A percentile compares a stretch with the other conserved stretches of the same genome.
phyloP scores from a whole-genome alignment of 1,140 invertebrate genomes.

The Phthorimaea operculella region DNA sequence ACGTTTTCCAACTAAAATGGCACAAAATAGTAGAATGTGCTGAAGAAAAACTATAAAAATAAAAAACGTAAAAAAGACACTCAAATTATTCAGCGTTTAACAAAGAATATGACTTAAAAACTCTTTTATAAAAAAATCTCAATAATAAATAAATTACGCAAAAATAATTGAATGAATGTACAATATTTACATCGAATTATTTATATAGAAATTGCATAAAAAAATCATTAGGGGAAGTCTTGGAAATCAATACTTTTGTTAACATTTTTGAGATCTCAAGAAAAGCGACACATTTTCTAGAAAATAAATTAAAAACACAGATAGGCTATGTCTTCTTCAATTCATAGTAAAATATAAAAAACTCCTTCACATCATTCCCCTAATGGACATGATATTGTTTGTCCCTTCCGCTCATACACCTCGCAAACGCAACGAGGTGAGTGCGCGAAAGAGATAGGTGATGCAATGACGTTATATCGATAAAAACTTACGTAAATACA shows the following conservation, averaged over 20 bases:
- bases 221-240: conserved; percentile 40
- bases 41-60: conserved; percentile 23
- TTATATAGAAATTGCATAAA: conserved; percentile 52
- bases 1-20: conserved; percentile 41
- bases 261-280: conserved; percentile 36
- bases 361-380: conserved; percentile 56
- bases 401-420: conserved; percentile 28
- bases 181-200: conserved; percentile 64
- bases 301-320: conserved; percentile 45
- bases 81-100: conserved; percentile 33
- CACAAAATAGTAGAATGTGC: conserved; percentile 34
- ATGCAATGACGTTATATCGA: conserved; percentile 53
- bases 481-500: conserved; percentile 60
- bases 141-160: conserved; percentile 65
- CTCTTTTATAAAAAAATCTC: conserved; percentile 50
- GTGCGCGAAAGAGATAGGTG: conserved; percentile 30
- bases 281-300: conserved; percentile 41
- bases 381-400: conserved; percentile 53
- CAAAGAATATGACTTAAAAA: conserved; percentile 59
- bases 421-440: conserved; percentile 6
- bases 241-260: conserved; percentile 16
- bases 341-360: conserved; percentile 67
- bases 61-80: conserved; percentile 33
- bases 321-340: conserved; percentile 55
- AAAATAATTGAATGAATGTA: conserved; percentile 57